A percentile compares a stretch with the other conserved stretches of the same genome.
These are phyloP conservation scores for Myrmecobius fasciatus DNA, from an alignment of 2,113 vertebrate species.

Conservation along the genomic window DNA sequence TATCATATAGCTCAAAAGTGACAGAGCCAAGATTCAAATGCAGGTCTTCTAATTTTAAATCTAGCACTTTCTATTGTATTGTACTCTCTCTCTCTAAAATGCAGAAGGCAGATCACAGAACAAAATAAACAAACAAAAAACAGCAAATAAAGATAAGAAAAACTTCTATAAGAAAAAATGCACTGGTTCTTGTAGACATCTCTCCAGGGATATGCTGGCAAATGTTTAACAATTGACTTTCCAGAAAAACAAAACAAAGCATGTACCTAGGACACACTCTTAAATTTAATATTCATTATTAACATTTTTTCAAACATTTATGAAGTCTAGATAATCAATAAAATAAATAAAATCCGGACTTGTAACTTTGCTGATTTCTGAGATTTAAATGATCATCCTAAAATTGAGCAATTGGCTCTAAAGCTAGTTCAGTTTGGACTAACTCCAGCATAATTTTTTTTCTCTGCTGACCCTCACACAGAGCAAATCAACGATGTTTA, in stretches of 20 bases:
- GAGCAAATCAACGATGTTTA: background rate
- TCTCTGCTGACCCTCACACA: background rate
- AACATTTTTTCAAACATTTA: background rate
- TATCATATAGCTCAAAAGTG: background rate
- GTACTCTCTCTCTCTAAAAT: background rate
- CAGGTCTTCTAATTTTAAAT: no score
- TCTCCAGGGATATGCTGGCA: background rate
- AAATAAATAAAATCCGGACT: background rate
- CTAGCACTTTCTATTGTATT: background rate
- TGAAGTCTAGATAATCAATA: background rate
- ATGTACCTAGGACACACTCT: background rate
- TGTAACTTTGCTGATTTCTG: background rate
- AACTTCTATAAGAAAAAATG: background rate
- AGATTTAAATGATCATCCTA: background rate
- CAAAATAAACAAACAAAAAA: slow-evolving; percentile 7
- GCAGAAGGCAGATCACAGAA: background rate
- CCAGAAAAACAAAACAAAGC: background rate
- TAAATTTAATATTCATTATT: background rate
- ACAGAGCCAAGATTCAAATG: no score
- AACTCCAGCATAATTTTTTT: background rate
- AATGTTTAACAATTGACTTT: background rate
- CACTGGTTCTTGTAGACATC: slow-evolving; percentile 32
- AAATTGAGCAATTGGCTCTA: background rate
- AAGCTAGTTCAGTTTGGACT: background rate
- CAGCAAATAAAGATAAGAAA: slow-evolving; percentile 16